Evolutionary conservation across 2,797 vertebrate genomes (phyloP).

Genomic region (Chlorospingus semifuscus): DNA sequence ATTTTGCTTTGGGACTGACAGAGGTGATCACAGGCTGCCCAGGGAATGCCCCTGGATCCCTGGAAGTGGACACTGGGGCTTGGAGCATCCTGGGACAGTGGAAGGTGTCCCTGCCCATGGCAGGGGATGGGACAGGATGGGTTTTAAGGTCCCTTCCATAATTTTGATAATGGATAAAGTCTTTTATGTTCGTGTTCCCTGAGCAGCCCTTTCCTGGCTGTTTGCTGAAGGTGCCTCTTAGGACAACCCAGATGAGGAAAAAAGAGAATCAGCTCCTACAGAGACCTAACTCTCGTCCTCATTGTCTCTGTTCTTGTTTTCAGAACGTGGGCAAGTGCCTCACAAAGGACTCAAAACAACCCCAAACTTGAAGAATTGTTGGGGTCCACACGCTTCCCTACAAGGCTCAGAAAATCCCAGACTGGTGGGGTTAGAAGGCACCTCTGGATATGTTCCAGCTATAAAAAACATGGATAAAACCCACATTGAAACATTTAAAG

Average conservation of each 20-base stretch:
- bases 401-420: background rate
- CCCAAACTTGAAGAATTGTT: background rate
- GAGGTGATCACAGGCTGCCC: background rate
- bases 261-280: background rate
- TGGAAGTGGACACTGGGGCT: background rate
- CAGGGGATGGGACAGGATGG: background rate
- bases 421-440: background rate
- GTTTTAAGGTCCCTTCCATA: background rate
- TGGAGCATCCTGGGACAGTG: background rate
- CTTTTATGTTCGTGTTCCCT: rapidly evolving
- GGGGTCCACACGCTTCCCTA: background rate
- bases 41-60: background rate
- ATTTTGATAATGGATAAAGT: background rate
- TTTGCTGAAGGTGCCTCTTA: background rate
- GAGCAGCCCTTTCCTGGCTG: background rate
- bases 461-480: background rate
- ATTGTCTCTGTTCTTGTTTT: background rate
- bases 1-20: background rate
- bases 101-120: background rate
- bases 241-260: background rate
- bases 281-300: background rate
- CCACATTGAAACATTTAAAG: background rate
- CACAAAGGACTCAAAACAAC: background rate
- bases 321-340: background rate
- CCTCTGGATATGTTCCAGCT: background rate